These are phyloP conservation scores for Bambusicola thoracicus DNA, from an alignment of 2,113 vertebrate species.

Conservation along the genomic window DNA sequence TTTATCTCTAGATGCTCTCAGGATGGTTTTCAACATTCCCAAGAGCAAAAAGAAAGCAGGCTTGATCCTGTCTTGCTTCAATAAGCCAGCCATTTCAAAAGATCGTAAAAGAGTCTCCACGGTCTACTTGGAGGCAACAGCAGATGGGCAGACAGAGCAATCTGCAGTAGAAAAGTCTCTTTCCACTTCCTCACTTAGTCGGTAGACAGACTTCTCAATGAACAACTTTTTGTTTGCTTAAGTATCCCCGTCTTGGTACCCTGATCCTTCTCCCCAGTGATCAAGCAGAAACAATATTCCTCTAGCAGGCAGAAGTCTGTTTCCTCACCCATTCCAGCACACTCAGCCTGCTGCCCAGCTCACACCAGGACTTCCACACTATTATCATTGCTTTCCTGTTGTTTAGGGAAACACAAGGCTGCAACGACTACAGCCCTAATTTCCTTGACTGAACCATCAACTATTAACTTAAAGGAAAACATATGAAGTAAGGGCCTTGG, in stretches of 20 bases:
- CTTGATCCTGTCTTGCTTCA: neutral
- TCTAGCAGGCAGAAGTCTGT: neutral
- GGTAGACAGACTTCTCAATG: neutral
- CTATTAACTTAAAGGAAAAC: neutral
- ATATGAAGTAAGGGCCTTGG: neutral
- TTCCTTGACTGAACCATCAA: neutral
- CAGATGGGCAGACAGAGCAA: neutral
- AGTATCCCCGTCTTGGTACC: neutral
- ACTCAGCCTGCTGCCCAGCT: neutral
- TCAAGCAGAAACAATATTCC: neutral
- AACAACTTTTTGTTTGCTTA: neutral
- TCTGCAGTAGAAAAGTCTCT: neutral
- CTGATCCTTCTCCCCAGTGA: neutral
- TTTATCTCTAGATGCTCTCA: neutral
- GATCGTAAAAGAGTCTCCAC: neutral
- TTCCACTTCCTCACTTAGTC: neutral
- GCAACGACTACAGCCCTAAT: neutral
- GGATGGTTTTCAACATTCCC: neutral
- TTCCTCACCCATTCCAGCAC: neutral
- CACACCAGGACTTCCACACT: neutral
- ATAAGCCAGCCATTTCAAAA: neutral
- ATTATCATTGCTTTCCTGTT: neutral
- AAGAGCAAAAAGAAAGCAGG: neutral
- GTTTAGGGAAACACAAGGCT: constrained; percentile 2
- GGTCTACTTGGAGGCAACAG: neutral